phyloP scores from a whole-genome alignment of 2,797 vertebrate species.

The Oryzias dopingdopingensis region DNA sequence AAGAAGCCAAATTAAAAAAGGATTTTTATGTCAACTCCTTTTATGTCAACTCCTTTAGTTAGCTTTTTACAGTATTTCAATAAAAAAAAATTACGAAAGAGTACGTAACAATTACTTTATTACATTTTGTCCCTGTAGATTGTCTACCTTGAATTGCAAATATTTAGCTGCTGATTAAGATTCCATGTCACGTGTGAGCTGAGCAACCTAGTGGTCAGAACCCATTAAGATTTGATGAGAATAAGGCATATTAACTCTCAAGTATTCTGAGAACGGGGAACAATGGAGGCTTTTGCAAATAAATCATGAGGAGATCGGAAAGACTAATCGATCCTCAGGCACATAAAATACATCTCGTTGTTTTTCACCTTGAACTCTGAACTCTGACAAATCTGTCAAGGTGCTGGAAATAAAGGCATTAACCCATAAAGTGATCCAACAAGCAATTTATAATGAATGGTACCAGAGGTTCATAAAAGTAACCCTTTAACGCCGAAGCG shows the following conservation, averaged over 20 bases:
- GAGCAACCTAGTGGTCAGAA: constrained; percentile 62
- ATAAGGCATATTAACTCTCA: constrained; percentile 55
- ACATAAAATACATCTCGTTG: constrained; percentile 63
- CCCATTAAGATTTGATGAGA: constrained; percentile 62
- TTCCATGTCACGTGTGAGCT: constrained; percentile 57
- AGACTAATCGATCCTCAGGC: constrained; percentile 66
- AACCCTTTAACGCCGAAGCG: background rate
- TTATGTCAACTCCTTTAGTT: too few species aligned
- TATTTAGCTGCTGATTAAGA: constrained; percentile 69
- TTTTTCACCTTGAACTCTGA: constrained; percentile 70
- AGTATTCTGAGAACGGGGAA: constrained; percentile 24
- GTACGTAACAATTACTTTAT: constrained; percentile 27
- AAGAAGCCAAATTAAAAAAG: constrained; percentile 2
- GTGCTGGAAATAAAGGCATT: constrained; percentile 18
- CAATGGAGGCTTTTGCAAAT: constrained; percentile 49
- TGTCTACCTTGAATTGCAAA: constrained; percentile 31
- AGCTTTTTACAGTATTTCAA: too few species aligned
- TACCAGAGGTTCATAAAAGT: background rate
- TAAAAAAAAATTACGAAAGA: background rate
- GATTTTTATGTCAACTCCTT: too few species aligned
- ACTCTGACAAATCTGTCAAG: constrained; percentile 52
- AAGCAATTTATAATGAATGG: background rate
- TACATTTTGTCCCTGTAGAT: constrained; percentile 51
- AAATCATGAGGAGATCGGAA: constrained; percentile 64
- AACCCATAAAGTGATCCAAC: constrained; percentile 26